Base-by-base conservation (phyloP, 35 echinoderm and acorn worm genomes). In the Lytechinus variegatus region DNA sequence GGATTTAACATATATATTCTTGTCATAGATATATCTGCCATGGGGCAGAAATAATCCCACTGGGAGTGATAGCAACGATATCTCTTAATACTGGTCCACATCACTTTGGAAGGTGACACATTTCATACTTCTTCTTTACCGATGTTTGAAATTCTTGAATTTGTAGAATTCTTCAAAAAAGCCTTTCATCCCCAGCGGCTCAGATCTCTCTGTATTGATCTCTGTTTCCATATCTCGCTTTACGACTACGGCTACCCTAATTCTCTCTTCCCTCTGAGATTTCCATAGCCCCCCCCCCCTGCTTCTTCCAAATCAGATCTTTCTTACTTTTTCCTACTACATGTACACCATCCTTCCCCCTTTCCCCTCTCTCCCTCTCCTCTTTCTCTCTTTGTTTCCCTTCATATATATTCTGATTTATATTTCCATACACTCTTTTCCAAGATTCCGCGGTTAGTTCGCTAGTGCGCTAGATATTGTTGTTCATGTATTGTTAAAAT, bases 1-100 rank as follows among this genome's bases (percentile, higher is more conserved):
- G 66, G 66, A 79, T 79, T 79, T 79, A 79, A 79, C 19, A 79
- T 71, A 71, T 79, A 79, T 79, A 79, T 58, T 58, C 66, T 79
- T 24, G 66, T 79, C 66, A 79, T 79, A 6, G 66, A 79, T 79
- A 79, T 79, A 24, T 79, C 6, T 79, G 19, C 66, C 66, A 79
- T n/a, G 19, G 66, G 66, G 66, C 66, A 79, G 66, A 79, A 24
- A 79, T 16, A 79, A 79, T n/a, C 66, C 19, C n/a, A 79, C 66
- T 24, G 19, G 19, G 24, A 79, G 66, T 24, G 66, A 79, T 79
- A 79, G 66, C 66, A 79, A 79, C 10, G 66, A 79, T 79, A 24
- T 2, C 66, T 79, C 66, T 79, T 79, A n/a, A 79, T 79, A 79
- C 16, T 5, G n/a, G 14, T 24, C 66, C 14, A 79, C 16, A 24